Evolutionary conservation across 1,140 invertebrate genomes (phyloP), one percentile per base, ranked within the genome.

Genomic region (Philaenus spumarius): DNA sequence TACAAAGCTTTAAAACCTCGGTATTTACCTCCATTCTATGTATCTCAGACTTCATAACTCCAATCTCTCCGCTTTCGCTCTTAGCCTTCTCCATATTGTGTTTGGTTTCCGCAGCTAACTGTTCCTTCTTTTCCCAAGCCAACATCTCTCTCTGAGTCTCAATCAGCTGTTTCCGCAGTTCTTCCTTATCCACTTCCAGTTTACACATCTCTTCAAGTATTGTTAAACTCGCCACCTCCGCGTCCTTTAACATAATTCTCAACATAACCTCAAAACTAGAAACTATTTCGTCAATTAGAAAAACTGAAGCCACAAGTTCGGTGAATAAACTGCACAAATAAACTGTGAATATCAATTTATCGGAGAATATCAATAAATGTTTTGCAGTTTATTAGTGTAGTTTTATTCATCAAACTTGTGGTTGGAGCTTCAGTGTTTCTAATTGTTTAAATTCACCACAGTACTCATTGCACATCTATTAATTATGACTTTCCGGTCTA

Each of bases 71-170:
- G 19, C 71, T 77, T n/a, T 75, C 72, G n/a, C 78, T 77, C 53
- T 81, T 78, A 58, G 86, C 84, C 39, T 80, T 74, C 57, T 82
- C 80, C 5, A 87, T 77, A 59, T 77, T 81, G 65, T 78, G 79
- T 59, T 83, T 82, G 0, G 84, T 79, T 67, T 90, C 86, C 39
- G 80, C 76, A 2, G 84, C 82, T 61, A 89, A 67, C 67, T 85
- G 79, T 46, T 83, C 79, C 73, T 90, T 89, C 65, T 87, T 85
- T 64, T 90, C 84, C 88, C 88, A 91, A 4, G 83, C 82, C 7
- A 90, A 72, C 37, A 79, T 77, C 70, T 90, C 83, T 35, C 80
- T 76, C 66, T 89, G 84, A 30, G 77, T 69, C 34, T 79, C 75
- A 45, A 82, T 72, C 1, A 90, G 69, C 43, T 82, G 74, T 58